phyloP scores from a whole-genome alignment of 2,797 vertebrate genomes.

The Eremophila alpestris region DNA sequence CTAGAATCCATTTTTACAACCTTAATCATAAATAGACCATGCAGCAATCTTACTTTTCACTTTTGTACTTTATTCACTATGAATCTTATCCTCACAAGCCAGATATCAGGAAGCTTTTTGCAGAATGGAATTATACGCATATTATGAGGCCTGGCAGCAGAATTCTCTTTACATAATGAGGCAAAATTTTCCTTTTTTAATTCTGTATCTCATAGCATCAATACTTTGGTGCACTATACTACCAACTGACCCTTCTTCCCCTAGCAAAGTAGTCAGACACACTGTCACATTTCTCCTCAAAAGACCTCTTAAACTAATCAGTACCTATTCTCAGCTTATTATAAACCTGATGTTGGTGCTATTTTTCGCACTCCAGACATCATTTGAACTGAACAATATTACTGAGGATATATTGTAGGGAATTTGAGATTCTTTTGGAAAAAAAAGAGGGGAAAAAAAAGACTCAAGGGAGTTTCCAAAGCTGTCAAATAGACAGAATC shows the following conservation, averaged over 20 bases:
- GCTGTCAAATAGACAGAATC: background rate
- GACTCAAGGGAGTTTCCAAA: background rate
- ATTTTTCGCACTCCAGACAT: background rate
- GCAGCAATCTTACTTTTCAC: background rate
- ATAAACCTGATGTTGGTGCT: background rate
- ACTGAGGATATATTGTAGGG: background rate
- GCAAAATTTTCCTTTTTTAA: background rate
- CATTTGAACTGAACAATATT: background rate
- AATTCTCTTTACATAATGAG: background rate
- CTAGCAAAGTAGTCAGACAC: background rate
- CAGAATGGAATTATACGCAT: background rate
- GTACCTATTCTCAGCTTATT: background rate
- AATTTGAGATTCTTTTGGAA: background rate
- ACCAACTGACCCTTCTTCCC: background rate
- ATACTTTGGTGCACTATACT: background rate
- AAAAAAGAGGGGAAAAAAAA: background rate
- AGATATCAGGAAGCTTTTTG: slow-evolving; percentile 6
- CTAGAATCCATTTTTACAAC: background rate
- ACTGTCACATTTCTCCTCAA: background rate
- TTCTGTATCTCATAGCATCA: background rate
- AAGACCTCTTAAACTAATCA: background rate
- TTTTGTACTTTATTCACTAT: background rate
- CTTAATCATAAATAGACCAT: background rate
- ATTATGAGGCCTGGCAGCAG: background rate
- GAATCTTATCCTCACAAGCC: background rate